Base-by-base conservation (phyloP, 2,888 invertebrate genomes). In the Diarsia rubi region DNA sequence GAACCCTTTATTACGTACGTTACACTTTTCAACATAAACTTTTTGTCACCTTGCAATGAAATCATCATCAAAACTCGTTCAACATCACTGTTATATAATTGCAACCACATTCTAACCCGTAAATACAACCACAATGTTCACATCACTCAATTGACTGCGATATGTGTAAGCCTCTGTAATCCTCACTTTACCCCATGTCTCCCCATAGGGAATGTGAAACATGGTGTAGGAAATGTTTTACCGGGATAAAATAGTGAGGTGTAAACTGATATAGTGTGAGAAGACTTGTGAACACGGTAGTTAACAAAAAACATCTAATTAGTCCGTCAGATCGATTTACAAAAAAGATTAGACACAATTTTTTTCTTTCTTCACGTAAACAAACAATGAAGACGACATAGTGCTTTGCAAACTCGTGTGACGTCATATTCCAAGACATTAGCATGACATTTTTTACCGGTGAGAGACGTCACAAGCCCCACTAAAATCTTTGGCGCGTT, bases 91-190 rank as follows among this genome's bases (percentile, higher is more conserved):
- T 49, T 27, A 57, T 27, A 57, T 27, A 27, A 16, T 42, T 44
- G 66, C 45, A 47, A 62, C 76, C 82, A 47, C 66, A 65, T 68
- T 73, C 59, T 73, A 81, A 70, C 69, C 64, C 8, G 37, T 47
- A 59, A n/a, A 57, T 24, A 27, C 31, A 31, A 72, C 72, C 76
- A 6, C 76, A 73, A 12, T 37, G 44, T 47, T 70, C 49, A 60
- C 70, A 45, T 11, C 60, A 68, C 67, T 72, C 66, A 72, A 80
- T 82, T 80, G 84, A 37, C 45, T 49, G 3, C 44, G 85, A 73
- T 70, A 81, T 42, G 24, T 70, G 76, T 84, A 84, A 82, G 62
- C 84, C 27, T 4, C 16, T 24, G n/a, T 81, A 81, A 82, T 73
- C 81, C 76, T 16, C 62, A 14, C 37, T 37, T 37, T 37, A 37